Conservation (phyloP, 2,113 vertebrate species). For the Tachysurus vachellii region DNA sequence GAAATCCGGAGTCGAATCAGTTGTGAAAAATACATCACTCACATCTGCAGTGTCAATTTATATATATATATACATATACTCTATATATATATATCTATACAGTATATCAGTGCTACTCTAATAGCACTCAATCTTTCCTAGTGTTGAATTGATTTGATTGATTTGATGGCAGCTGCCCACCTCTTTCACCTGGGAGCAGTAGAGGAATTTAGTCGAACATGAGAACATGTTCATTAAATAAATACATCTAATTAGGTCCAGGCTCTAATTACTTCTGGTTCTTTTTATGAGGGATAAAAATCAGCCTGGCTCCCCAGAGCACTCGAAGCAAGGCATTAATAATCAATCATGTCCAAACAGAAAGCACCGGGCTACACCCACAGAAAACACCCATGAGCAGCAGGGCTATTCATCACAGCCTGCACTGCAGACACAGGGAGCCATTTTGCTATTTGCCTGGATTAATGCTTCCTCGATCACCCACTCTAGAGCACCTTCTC, state of each 20-base stretch:
- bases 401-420: slow-evolving; percentile 46
- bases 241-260: slow-evolving; percentile 73
- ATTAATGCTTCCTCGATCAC: slow-evolving; percentile 26
- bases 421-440: slow-evolving; percentile 27
- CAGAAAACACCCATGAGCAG: slow-evolving; percentile 35
- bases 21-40: background rate
- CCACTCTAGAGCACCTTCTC: background rate
- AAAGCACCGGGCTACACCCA: slow-evolving; percentile 31
- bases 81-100: too few relatives aligned
- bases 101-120: background rate
- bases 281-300: slow-evolving; percentile 59
- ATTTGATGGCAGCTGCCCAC: slow-evolving; percentile 14
- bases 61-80: too few relatives aligned
- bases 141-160: slow-evolving; percentile 11
- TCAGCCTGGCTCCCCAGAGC: slow-evolving; percentile 51
- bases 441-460: slow-evolving; percentile 36
- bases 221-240: slow-evolving; percentile 63
- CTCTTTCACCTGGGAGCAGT: slow-evolving; percentile 50
- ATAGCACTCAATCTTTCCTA: background rate
- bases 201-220: slow-evolving; percentile 43
- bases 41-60: background rate
- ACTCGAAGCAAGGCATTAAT: slow-evolving; percentile 60
- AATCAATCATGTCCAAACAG: slow-evolving; percentile 65
- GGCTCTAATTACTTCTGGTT: slow-evolving; percentile 68
- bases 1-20: background rate